Evolutionary conservation across 2,888 invertebrate genomes (phyloP).

Genomic region (Tenthredo notha): DNA sequence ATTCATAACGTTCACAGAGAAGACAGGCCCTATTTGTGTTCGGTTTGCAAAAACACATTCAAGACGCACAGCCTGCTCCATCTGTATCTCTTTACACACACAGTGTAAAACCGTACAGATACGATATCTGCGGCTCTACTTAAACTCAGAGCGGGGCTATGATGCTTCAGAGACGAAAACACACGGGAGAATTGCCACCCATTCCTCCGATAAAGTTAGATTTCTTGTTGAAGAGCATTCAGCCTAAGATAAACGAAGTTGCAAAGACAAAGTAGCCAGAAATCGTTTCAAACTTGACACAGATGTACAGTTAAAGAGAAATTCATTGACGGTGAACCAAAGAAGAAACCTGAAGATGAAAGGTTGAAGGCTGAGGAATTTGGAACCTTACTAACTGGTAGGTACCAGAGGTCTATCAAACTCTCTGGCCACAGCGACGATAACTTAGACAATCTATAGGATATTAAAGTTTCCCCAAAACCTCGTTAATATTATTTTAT

Average conservation of each 20-base stretch:
- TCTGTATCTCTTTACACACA: conserved; percentile 49
- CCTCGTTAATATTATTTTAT: neutral
- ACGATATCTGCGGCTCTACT: conserved; percentile 50
- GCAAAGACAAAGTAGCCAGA: conserved; percentile 5
- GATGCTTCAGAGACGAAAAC: conserved; percentile 51
- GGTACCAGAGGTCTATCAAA: conserved; percentile 20
- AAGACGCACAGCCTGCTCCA: conserved; percentile 47
- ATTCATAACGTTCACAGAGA: conserved; percentile 42
- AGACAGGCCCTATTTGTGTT: conserved; percentile 48
- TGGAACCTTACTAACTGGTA: conserved; percentile 15
- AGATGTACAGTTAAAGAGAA: neutral
- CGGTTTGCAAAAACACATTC: conserved; percentile 38
- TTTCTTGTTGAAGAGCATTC: conserved; percentile 43
- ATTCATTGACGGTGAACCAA: neutral
- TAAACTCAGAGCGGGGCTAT: conserved; percentile 48
- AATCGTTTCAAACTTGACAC: neutral
- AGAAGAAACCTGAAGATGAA: neutral
- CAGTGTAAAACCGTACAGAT: conserved; percentile 49
- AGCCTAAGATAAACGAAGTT: conserved; percentile 48
- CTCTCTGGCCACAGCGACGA: neutral
- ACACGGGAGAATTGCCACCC: conserved; percentile 43
- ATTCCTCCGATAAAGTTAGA: conserved; percentile 46
- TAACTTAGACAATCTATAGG: neutral
- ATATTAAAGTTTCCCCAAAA: neutral
- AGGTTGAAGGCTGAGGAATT: neutral